Conservation (phyloP, 1,140 invertebrate species). For the Druon quercuslanigerum region DNA sequence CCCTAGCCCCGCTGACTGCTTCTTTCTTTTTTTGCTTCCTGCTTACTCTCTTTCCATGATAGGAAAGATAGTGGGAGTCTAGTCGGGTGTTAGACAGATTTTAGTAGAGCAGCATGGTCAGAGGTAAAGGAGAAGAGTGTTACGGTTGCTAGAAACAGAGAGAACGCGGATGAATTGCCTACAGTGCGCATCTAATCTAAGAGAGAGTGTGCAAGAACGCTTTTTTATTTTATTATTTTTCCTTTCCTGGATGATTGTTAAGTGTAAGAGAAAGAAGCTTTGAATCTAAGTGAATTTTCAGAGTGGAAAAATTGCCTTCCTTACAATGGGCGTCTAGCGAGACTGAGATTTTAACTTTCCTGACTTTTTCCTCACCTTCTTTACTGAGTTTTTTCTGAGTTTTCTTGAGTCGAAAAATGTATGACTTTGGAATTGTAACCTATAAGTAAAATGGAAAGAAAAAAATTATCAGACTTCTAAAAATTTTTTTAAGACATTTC, state of each 20-base stretch:
- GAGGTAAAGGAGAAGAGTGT: not conserved
- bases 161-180: not conserved
- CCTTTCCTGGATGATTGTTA: not conserved
- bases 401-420: too few relatives aligned
- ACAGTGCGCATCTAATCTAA: constrained; percentile 1
- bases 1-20: constrained; percentile 28
- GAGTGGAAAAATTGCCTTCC: too few relatives aligned
- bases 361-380: too few relatives aligned
- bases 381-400: too few relatives aligned
- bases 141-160: not conserved
- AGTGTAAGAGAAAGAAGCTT: not conserved
- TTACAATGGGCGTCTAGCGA: too few relatives aligned
- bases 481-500: too few relatives aligned
- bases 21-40: constrained; percentile 33
- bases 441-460: too few relatives aligned
- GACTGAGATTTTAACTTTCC: too few relatives aligned
- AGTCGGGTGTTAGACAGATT: constrained; percentile 23
- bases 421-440: too few relatives aligned
- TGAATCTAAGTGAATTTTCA: too few relatives aligned
- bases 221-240: not conserved
- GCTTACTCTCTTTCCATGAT: constrained; percentile 31
- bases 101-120: not conserved
- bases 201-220: not conserved
- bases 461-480: too few relatives aligned
- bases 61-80: not conserved